A percentile compares a stretch with the other conserved stretches of the same genome.
Conservation (phyloP, 2,113 vertebrate species). For the Microtus richardsoni region DNA sequence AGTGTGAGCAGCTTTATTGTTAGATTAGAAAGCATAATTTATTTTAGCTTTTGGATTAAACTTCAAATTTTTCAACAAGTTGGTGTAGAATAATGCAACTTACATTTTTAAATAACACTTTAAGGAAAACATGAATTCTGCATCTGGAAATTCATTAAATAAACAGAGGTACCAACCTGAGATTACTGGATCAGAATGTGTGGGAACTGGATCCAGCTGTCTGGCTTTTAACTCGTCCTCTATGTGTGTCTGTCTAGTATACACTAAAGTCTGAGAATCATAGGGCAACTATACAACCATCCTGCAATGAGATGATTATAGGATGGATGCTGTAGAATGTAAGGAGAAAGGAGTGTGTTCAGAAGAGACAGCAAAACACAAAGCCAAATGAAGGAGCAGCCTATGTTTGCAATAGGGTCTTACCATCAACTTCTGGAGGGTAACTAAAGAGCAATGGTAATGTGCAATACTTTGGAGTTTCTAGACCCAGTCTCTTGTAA, state of each 20-base stretch:
- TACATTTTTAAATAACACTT: not conserved
- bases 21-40: not conserved
- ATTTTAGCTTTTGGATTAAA: not conserved
- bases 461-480: not conserved
- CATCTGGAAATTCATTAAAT: not conserved
- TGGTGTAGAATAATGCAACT: not conserved
- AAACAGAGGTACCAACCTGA: not conserved
- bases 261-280: not conserved
- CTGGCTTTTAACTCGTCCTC: not conserved
- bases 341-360: not conserved
- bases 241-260: not conserved
- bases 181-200: not conserved
- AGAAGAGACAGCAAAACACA: not conserved
- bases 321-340: not conserved
- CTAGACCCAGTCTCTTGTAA: not conserved
- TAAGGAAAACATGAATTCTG: not conserved
- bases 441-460: not conserved
- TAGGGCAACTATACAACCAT: not conserved
- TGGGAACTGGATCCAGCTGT: not conserved
- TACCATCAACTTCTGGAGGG: not conserved
- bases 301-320: too few species aligned
- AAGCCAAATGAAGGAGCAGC: not conserved
- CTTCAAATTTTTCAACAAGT: constrained; percentile 1
- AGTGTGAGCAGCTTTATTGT: not conserved
- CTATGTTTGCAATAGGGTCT: not conserved